A percentile compares a stretch with the other conserved stretches of the same genome.
Conservation (phyloP, 2,113 vertebrate genomes). For the Himantopus leucocephalus region DNA sequence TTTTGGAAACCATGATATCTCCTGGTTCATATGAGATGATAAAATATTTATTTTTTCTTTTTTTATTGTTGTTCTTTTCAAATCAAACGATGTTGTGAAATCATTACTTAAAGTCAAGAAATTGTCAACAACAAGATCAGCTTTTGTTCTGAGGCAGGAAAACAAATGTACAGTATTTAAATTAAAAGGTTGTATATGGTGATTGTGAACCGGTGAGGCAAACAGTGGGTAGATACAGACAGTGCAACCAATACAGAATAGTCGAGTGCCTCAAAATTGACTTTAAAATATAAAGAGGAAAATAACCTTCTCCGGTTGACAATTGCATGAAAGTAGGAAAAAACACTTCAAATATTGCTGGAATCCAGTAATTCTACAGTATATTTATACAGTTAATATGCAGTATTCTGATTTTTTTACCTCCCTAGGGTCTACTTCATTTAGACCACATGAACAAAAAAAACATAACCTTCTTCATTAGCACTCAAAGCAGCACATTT, state of each 20-base stretch:
- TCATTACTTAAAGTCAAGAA: background rate
- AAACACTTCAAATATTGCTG: background rate
- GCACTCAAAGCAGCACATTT: background rate
- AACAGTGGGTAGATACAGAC: background rate
- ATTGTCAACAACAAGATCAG: background rate
- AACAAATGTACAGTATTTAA: background rate
- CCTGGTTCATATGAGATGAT: background rate
- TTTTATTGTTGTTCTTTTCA: background rate
- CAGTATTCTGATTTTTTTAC: slow-evolving; percentile 8
- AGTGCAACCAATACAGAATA: slow-evolving; percentile 2
- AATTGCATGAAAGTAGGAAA: slow-evolving; percentile 4
- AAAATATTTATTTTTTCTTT: background rate
- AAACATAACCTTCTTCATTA: background rate
- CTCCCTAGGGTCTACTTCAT: background rate
- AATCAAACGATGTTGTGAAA: background rate
- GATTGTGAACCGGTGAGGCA: background rate
- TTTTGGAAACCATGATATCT: background rate
- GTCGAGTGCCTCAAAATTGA: slow-evolving; percentile 47
- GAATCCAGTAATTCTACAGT: slow-evolving; percentile 13
- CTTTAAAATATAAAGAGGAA: background rate
- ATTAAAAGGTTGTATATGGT: background rate
- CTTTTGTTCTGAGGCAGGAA: background rate
- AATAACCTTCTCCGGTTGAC: background rate
- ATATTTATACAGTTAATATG: slow-evolving; percentile 51
- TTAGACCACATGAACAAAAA: background rate